These are phyloP conservation scores for Himantopus leucocephalus DNA, from an alignment of 2,113 vertebrate genomes.

Conservation along the genomic window DNA sequence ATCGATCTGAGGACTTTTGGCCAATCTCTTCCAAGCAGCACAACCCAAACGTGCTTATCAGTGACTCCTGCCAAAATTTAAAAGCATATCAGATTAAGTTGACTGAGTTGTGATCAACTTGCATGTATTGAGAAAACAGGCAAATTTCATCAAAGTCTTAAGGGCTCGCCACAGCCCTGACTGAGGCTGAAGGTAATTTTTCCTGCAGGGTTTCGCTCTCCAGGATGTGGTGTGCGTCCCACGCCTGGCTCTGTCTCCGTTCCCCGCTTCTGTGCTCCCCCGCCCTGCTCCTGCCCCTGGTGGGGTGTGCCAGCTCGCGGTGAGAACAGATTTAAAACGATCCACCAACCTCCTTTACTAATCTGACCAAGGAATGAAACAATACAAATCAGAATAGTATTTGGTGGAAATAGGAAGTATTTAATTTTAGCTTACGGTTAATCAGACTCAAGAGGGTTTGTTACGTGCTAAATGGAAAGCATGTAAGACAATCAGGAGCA, in stretches of 20 bases:
- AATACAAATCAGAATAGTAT: background rate
- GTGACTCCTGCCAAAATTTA: background rate
- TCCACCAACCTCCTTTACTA: background rate
- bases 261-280: rapidly evolving
- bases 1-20: background rate
- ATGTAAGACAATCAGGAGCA: background rate
- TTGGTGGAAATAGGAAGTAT: background rate
- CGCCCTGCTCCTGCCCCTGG: rapidly evolving
- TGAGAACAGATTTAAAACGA: background rate
- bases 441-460: background rate
- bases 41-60: background rate
- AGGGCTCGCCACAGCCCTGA: rapidly evolving
- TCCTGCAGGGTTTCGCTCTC: background rate
- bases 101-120: background rate
- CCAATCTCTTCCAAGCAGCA: background rate
- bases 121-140: background rate
- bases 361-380: background rate
- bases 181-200: background rate
- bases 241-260: rapidly evolving
- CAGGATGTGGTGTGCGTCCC: rapidly evolving
- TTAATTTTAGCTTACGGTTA: background rate
- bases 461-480: background rate
- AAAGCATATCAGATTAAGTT: background rate
- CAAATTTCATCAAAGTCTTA: background rate
- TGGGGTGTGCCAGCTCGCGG: background rate